phyloP scores from a whole-genome alignment of 2,888 invertebrate genomes.

The Ophraella communa region DNA sequence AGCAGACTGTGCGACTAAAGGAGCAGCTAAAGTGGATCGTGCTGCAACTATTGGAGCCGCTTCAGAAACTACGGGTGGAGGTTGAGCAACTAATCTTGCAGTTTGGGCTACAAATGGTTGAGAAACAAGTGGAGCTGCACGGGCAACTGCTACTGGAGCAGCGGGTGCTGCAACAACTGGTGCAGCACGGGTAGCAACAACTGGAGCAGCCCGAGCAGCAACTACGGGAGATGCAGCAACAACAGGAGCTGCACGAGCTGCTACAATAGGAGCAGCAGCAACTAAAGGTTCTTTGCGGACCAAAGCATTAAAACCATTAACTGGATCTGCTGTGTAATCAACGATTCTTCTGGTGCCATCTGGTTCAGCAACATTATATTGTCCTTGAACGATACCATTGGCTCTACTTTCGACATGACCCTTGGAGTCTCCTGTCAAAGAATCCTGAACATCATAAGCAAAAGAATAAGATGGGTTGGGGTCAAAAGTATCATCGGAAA shows the following conservation, averaged over 20 bases:
- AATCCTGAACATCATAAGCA: conserved; percentile 73
- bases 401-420: conserved; percentile 64
- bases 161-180: conserved; percentile 48
- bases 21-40: neutral
- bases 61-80: neutral
- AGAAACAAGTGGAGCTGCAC: conserved; percentile 29
- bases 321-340: conserved; percentile 70
- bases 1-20: conserved; percentile 1
- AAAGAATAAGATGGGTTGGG: conserved; percentile 73
- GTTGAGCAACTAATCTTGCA: conserved; percentile 4
- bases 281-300: conserved; percentile 67
- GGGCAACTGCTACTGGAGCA: conserved; percentile 30
- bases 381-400: conserved; percentile 71
- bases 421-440: conserved; percentile 68
- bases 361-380: conserved; percentile 69
- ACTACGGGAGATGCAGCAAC: conserved; percentile 44
- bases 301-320: conserved; percentile 72
- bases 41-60: conserved; percentile 2
- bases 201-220: conserved; percentile 48
- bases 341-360: conserved; percentile 70
- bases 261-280: conserved; percentile 47
- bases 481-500: conserved; percentile 60
- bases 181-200: conserved; percentile 18
- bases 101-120: conserved; percentile 1
- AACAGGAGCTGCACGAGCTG: conserved; percentile 40